Evolutionary conservation across 2,113 vertebrate species (phyloP), one percentile per base, ranked within the genome.

Genomic region (Origma solitaria): DNA sequence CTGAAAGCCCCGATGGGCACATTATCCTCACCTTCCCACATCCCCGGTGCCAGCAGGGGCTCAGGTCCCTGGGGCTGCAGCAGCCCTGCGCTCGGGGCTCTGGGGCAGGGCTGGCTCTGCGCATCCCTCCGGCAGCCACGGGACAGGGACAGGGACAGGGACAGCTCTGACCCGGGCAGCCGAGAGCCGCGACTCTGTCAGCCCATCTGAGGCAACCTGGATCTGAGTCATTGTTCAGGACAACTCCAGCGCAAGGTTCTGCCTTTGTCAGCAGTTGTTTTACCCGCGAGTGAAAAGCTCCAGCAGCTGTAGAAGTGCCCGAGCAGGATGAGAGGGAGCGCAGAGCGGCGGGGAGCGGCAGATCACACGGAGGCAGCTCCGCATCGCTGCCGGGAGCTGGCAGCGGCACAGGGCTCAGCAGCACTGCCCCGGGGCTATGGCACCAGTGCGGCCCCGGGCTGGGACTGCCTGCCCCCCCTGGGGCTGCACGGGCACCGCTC

Each of bases 121-220:
- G 71, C 54, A 31, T 14, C 56, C n/a, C 20, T 5, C 8, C 2
- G 40, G 54, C 65, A 27, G 38, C 65, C 70, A 31, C 15, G 3
- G 33, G 19, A n/a, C 42, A 9, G 11, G 7, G 37, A 27, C 31
- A 47, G 2, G n/a, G n/a, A 50, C 42, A 9, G 11, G 7, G 37
- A 27, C 31, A 47, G 2, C 62, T 30, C 64, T 7, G 9, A 1
- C 2, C 2, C 20, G n/a, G 72, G 24, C 31, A 7, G 40, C 1
- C 0, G 33, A 31, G 38, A 21, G 4, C n/a, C 0, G 0, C 10
- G 11, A 4, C 31, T 47, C 61, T 50, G 27, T 1, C 76, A 64
- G 16, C 57, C 56, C 69, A 31, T n/a, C 56, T 2, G 57, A 76
- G 85, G 83, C 69, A 75, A 12, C 60, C 47, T 33, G 38, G 45